Percentiles rank a stretch among this genome's conserved stretches.
phyloP scores from a whole-genome alignment of 2,797 vertebrate species.

The Falco columbarius region DNA sequence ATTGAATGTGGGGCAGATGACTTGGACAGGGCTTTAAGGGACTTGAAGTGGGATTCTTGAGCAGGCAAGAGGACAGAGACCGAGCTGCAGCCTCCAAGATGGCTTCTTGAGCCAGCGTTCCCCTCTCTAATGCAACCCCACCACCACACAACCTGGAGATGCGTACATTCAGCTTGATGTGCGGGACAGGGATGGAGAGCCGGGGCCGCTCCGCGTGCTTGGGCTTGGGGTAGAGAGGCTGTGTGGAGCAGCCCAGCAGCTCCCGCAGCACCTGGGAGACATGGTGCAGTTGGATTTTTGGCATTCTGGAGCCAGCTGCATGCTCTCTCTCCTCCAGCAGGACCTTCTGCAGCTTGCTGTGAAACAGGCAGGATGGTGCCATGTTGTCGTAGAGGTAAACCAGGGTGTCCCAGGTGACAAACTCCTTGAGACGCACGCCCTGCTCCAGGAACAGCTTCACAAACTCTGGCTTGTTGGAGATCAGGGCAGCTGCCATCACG shows the following conservation, averaged over 20 bases:
- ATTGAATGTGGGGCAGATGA: neutral
- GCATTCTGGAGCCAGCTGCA: neutral
- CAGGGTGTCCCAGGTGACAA: constrained; percentile 81
- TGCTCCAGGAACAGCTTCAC: constrained; percentile 93
- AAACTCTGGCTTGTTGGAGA: constrained; percentile 90
- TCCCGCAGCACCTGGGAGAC: constrained; percentile 88
- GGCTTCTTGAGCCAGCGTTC: fast-evolving
- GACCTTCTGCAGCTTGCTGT: constrained; percentile 85
- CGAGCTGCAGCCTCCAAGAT: neutral
- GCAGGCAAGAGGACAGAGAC: neutral
- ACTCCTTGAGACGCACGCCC: constrained; percentile 86
- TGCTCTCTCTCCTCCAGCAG: constrained; percentile 66
- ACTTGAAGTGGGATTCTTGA: neutral
- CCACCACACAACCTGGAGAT: neutral
- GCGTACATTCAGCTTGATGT: constrained; percentile 74
- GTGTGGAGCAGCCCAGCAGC: constrained; percentile 88
- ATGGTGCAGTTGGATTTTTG: constrained; percentile 77
- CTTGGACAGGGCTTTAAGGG: neutral
- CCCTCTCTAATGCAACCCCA: neutral
- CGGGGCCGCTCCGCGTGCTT: constrained; percentile 47
- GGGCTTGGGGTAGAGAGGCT: constrained; percentile 82
- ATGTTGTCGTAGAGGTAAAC: constrained; percentile 86
- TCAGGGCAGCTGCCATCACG: constrained; percentile 89
- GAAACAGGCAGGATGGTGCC: constrained; percentile 84
- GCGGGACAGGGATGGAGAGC: constrained; percentile 60